These are phyloP conservation scores for Gnatocerus cornutus DNA, from an alignment of 2,888 invertebrate genomes.

Conservation along the genomic window DNA sequence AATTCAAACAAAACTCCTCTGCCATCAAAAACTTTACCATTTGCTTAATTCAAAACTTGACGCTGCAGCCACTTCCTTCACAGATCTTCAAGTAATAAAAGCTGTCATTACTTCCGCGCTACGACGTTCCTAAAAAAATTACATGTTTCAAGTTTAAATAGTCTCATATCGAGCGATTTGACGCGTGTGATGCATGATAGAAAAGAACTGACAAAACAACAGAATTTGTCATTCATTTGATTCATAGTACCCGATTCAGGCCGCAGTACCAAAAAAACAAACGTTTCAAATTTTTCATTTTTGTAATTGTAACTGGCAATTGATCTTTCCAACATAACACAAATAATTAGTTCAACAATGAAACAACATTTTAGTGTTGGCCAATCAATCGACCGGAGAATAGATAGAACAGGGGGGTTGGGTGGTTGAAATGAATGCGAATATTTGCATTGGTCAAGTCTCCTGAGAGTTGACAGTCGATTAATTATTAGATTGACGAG, in stretches of 20 bases:
- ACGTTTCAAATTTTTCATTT: constrained; percentile 7
- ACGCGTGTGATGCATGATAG: no score
- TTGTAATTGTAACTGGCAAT: constrained; percentile 20
- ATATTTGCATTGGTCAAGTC: constrained; percentile 54
- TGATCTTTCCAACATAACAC: constrained; percentile 32
- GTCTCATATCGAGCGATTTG: no score
- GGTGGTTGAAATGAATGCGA: constrained; percentile 54
- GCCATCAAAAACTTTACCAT: constrained; percentile 45
- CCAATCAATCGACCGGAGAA: constrained; percentile 49
- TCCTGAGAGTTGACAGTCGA: constrained; percentile 53
- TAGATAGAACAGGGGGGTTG: constrained; percentile 50
- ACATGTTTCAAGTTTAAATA: no score
- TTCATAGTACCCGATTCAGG: no score
- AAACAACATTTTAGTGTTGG: constrained; percentile 42
- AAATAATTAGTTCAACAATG: constrained; percentile 43
- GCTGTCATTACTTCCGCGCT: constrained; percentile 13
- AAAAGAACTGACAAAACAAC: no score
- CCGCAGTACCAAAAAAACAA: no score
- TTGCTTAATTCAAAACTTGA: constrained; percentile 44
- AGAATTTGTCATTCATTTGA: no score
- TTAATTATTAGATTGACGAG: constrained; percentile 57
- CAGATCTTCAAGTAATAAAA: constrained; percentile 6
- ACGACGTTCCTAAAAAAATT: not conserved
- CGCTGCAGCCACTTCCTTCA: not conserved
- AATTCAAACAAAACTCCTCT: constrained; percentile 45